Evolutionary conservation across 2,888 invertebrate genomes (phyloP).

Genomic region (Lasioglossum villosulum): DNA sequence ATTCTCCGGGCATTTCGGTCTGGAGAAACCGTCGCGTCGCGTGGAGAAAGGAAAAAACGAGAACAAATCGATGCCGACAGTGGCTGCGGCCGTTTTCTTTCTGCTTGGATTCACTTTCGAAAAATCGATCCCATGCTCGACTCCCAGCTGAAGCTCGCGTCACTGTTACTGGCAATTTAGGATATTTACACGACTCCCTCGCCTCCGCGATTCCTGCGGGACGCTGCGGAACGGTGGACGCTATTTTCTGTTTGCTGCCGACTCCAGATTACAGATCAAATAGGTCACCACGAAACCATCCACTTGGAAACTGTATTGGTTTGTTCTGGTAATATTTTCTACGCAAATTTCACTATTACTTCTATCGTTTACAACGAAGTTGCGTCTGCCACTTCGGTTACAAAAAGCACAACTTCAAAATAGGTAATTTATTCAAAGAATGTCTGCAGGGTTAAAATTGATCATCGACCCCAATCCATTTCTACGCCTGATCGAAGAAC

Average conservation of each 20-base stretch:
- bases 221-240: not conserved
- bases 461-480: not conserved
- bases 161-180: not conserved
- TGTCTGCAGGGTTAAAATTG: not conserved
- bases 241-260: not conserved
- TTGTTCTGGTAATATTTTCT: not conserved
- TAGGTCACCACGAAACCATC: not conserved
- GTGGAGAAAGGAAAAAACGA: slow-evolving; percentile 37
- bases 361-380: too few relatives aligned
- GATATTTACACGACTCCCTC: slow-evolving; percentile 8
- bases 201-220: not conserved
- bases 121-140: slow-evolving; percentile 36
- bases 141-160: slow-evolving; percentile 1
- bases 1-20: slow-evolving; percentile 64
- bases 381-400: too few relatives aligned
- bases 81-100: slow-evolving; percentile 45
- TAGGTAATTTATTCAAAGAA: not conserved
- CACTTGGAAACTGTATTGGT: not conserved
- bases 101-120: slow-evolving; percentile 47
- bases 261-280: not conserved
- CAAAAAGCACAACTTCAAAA: too few relatives aligned
- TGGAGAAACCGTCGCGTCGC: slow-evolving; percentile 15
- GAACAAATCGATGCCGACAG: slow-evolving; percentile 35
- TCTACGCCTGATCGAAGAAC: too few relatives aligned
- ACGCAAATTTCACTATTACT: not conserved